Evolutionary conservation across 1,140 invertebrate species (phyloP).

Genomic region (Scaptomyza hsui): DNA sequence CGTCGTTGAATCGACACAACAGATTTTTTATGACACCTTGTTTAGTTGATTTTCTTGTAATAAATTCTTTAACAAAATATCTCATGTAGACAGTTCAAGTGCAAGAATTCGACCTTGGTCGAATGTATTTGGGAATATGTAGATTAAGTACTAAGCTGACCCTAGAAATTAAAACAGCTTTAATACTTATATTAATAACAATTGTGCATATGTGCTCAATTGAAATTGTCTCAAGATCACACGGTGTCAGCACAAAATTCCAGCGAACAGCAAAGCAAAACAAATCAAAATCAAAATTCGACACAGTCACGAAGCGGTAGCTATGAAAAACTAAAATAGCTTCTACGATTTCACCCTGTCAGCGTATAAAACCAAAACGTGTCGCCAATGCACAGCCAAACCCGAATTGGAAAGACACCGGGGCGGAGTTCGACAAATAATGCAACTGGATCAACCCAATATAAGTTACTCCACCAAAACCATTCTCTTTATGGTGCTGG

Average conservation of each 20-base stretch:
- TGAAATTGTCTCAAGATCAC: slow-evolving; percentile 76
- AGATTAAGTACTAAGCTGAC: slow-evolving; percentile 45
- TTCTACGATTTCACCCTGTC: slow-evolving; percentile 72
- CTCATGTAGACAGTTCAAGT: slow-evolving; percentile 64
- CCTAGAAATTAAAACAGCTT: slow-evolving; percentile 50
- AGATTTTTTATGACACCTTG: slow-evolving; percentile 26
- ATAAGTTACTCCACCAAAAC: slow-evolving; percentile 21
- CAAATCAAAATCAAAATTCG: slow-evolving; percentile 60
- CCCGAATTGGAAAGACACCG: slow-evolving; percentile 28
- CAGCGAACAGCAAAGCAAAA: slow-evolving; percentile 50
- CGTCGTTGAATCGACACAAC: slow-evolving; percentile 57
- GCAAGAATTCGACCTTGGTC: slow-evolving; percentile 58
- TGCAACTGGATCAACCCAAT: slow-evolving; percentile 43
- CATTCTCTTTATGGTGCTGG: slow-evolving; percentile 47
- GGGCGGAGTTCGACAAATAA: slow-evolving; percentile 34
- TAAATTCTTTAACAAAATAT: slow-evolving; percentile 54
- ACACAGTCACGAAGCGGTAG: slow-evolving; percentile 65
- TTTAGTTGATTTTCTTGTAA: slow-evolving; percentile 68
- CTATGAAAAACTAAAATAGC: slow-evolving; percentile 42
- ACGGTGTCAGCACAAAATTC: slow-evolving; percentile 70
- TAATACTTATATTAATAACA: slow-evolving; percentile 29
- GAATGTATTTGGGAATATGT: slow-evolving; percentile 1
- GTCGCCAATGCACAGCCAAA: slow-evolving; percentile 43
- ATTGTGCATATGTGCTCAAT: slow-evolving; percentile 46
- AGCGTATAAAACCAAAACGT: slow-evolving; percentile 65